phyloP scores from a whole-genome alignment of 2,797 vertebrate species.

The Acanthurus leucopareius region DNA sequence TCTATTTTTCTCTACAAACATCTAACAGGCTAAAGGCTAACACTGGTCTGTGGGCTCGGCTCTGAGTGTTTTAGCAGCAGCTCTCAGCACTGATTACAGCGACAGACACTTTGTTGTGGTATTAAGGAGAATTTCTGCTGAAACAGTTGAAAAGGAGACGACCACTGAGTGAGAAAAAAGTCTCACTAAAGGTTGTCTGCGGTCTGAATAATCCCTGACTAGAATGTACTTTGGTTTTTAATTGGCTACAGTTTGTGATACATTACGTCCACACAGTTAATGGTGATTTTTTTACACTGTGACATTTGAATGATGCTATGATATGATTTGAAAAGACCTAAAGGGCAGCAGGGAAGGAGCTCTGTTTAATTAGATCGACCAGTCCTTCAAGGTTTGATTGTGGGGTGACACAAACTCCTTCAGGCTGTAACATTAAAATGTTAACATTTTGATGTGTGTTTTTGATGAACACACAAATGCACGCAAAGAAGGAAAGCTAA shows the following conservation, averaged over 20 bases:
- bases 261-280: neutral
- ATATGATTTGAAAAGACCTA: constrained; percentile 2
- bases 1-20: too few relatives aligned
- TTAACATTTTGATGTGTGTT: neutral
- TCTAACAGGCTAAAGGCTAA: too few relatives aligned
- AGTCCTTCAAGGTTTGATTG: constrained; percentile 38
- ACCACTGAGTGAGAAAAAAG: neutral
- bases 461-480: neutral
- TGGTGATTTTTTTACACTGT: neutral
- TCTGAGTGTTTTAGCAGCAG: constrained; percentile 10
- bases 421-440: constrained; percentile 13
- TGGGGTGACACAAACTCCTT: neutral
- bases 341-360: neutral
- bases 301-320: constrained; percentile 42
- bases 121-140: neutral
- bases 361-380: constrained; percentile 29
- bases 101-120: constrained; percentile 10
- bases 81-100: neutral
- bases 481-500: neutral
- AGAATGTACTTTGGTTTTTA: neutral
- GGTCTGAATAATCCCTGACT: constrained; percentile 9
- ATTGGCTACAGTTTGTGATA: neutral
- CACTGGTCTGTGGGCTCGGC: too few relatives aligned
- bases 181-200: constrained; percentile 8
- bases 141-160: too few relatives aligned